Percentiles rank a stretch among this genome's conserved stretches.
Conservation (phyloP, 1,140 invertebrate species). For the Goniozus legneri region DNA sequence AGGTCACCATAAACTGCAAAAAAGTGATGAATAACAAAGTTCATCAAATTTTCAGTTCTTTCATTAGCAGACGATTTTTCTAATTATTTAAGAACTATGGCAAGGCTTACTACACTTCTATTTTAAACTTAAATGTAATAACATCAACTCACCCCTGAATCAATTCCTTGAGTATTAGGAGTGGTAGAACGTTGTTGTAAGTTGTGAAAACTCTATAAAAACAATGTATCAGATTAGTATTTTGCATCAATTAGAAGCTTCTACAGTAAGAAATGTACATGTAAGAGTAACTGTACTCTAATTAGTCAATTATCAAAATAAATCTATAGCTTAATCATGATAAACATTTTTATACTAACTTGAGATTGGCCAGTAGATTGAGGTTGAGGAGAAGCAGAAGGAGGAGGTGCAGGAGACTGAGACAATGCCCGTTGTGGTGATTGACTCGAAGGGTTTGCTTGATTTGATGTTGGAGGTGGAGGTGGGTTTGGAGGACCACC, state of each 20-base stretch:
- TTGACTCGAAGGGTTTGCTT: slow-evolving; percentile 48
- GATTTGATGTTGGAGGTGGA: slow-evolving; percentile 44
- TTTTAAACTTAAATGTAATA: too few relatives aligned
- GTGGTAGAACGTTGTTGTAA: slow-evolving; percentile 52
- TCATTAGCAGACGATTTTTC: too few relatives aligned
- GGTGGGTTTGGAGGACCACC: slow-evolving; percentile 44
- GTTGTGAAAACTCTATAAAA: slow-evolving; percentile 47
- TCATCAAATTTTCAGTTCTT: too few relatives aligned
- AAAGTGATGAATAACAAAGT: too few relatives aligned
- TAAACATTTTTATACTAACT: slow-evolving; percentile 29
- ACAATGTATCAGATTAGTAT: slow-evolving; percentile 3
- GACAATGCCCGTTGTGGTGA: slow-evolving; percentile 51
- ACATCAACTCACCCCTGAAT: slow-evolving; percentile 45
- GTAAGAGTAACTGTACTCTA: background rate
- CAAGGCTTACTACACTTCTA: too few relatives aligned
- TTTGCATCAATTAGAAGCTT: slow-evolving; percentile 2
- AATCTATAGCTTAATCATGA: too few relatives aligned
- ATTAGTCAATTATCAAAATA: background rate
- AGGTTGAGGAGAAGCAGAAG: slow-evolving; percentile 51
- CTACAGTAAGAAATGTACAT: background rate
- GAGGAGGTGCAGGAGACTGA: slow-evolving; percentile 51
- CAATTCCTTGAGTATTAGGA: slow-evolving; percentile 54
- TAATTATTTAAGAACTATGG: too few relatives aligned
- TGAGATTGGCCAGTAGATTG: slow-evolving; percentile 45
- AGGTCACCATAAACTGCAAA: too few relatives aligned